Evolutionary conservation across 2,888 invertebrate genomes (phyloP).

Genomic region (Malthinus flaveolus): DNA sequence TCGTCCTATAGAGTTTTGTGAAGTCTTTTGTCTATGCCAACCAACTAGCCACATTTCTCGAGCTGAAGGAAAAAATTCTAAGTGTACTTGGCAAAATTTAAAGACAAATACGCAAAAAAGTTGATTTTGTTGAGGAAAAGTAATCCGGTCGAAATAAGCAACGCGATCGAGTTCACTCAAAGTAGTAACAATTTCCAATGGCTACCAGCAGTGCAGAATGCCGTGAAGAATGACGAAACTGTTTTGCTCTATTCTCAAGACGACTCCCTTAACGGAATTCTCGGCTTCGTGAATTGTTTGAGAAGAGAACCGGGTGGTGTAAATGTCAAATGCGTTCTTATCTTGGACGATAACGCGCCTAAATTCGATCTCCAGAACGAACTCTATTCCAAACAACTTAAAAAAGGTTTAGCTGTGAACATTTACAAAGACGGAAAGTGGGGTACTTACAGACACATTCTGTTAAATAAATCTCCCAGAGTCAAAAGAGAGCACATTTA

Average conservation of each 20-base stretch:
- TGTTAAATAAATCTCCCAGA: not conserved
- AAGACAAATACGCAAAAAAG: too few relatives aligned
- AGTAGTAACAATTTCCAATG: not conserved
- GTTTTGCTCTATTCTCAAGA: not conserved
- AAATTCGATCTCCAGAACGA: constrained; percentile 65
- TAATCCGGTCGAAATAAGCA: not conserved
- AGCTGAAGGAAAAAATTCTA: too few relatives aligned
- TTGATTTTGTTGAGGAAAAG: too few relatives aligned
- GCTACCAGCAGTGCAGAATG: not conserved
- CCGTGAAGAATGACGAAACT: not conserved
- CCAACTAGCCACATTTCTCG: too few relatives aligned
- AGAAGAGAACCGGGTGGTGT: constrained; percentile 63
- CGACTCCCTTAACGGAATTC: constrained; percentile 46
- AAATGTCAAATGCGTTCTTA: constrained; percentile 62
- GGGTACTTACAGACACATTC: constrained; percentile 51
- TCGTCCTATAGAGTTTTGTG: too few relatives aligned
- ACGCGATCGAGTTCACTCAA: too few relatives aligned
- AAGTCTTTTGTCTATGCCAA: too few relatives aligned
- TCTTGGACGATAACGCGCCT: constrained; percentile 63
- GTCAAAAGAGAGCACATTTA: constrained; percentile 62
- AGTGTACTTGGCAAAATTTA: too few relatives aligned
- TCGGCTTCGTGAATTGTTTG: constrained; percentile 86
- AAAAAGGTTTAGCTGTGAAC: constrained; percentile 77
- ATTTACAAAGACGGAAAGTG: constrained; percentile 63
- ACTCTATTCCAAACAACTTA: constrained; percentile 66